Conservation (phyloP, 2,888 invertebrate species). For the Nebria salina region DNA sequence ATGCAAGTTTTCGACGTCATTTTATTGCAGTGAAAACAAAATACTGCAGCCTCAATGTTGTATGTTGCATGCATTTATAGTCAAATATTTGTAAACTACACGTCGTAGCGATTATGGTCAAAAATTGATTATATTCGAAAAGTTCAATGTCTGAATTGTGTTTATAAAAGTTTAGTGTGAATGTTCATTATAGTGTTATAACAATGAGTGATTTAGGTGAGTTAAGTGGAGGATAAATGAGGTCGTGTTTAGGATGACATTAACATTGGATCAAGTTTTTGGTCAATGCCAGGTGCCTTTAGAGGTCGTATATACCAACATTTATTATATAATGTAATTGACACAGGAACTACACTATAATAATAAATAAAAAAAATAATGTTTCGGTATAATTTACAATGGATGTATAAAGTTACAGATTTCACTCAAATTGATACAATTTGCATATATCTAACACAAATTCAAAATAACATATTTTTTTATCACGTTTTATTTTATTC, state of each 20-base stretch:
- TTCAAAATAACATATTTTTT: no score
- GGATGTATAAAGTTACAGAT: no score
- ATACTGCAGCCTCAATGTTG: background rate
- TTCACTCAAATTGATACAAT: no score
- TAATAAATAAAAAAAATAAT: background rate
- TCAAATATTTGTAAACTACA: background rate
- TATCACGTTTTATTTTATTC: background rate
- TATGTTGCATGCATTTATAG: slow-evolving; percentile 10
- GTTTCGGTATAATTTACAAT: no score
- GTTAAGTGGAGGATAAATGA: slow-evolving; percentile 11
- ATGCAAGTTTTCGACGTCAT: slow-evolving; percentile 11
- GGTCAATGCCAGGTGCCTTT: slow-evolving; percentile 25
- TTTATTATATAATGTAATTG: background rate
- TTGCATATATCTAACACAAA: no score
- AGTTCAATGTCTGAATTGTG: background rate
- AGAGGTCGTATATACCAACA: slow-evolving; percentile 16
- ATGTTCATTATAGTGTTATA: background rate
- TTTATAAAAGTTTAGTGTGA: background rate
- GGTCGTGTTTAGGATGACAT: slow-evolving; percentile 27
- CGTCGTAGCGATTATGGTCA: background rate
- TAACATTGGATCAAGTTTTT: slow-evolving; percentile 38
- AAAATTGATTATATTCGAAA: background rate
- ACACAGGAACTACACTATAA: background rate
- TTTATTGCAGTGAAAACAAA: slow-evolving; percentile 34
- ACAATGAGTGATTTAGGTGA: slow-evolving; percentile 32